phyloP scores from a whole-genome alignment of 2,113 vertebrate genomes.

The Vireo altiloquus region DNA sequence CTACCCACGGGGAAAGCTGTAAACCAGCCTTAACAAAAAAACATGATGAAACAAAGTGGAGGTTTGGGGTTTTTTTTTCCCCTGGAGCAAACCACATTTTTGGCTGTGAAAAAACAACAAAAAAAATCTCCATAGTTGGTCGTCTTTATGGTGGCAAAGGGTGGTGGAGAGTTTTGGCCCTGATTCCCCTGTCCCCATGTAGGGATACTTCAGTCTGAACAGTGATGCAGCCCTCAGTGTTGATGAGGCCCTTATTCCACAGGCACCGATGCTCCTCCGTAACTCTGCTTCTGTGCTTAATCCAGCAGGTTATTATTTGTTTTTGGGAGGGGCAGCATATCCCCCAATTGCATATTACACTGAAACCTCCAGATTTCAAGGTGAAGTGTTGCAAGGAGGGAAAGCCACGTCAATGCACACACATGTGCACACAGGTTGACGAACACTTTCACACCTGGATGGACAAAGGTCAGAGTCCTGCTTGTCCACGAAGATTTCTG shows the following conservation, averaged over 20 bases:
- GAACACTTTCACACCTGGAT: background rate
- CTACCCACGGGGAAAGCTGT: background rate
- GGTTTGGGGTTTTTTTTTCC: background rate
- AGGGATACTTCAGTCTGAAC: constrained; percentile 4
- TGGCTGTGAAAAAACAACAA: background rate
- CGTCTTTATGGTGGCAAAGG: background rate
- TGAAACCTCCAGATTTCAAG: background rate
- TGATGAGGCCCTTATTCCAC: background rate
- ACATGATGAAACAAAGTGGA: background rate
- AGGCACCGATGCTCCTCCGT: background rate
- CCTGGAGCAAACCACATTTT: constrained; percentile 32
- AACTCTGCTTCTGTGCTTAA: background rate
- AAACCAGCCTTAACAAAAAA: constrained; percentile 14
- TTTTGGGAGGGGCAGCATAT: background rate
- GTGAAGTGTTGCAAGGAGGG: background rate
- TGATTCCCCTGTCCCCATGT: background rate
- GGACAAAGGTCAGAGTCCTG: background rate
- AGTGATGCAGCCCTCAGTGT: background rate
- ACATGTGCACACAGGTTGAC: background rate
- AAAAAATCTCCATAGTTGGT: background rate
- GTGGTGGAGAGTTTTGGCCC: constrained; percentile 14
- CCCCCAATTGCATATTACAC: background rate
- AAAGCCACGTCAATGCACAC: background rate
- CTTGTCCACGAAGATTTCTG: constrained; percentile 2
- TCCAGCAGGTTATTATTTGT: background rate